phyloP scores from a whole-genome alignment of 2,797 vertebrate species.

The Peromyscus attwateri region DNA sequence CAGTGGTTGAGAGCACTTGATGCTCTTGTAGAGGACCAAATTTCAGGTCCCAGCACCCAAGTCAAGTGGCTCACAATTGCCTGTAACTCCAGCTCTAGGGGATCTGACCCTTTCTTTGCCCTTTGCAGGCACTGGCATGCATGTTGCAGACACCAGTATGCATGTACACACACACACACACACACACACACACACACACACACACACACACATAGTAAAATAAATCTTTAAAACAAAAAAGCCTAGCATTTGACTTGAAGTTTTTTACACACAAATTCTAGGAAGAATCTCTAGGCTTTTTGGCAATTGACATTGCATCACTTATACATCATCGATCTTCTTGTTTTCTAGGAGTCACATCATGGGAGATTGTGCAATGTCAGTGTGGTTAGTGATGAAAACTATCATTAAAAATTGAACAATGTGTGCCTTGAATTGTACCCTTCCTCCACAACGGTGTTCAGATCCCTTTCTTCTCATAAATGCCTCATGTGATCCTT shows the following conservation, averaged over 20 bases:
- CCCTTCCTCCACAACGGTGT: not conserved
- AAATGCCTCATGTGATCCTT: conserved; percentile 6
- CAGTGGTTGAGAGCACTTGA: not conserved
- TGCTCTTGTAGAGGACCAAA: not conserved
- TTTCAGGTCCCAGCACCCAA: not conserved
- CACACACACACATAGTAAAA: not conserved
- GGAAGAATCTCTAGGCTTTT: not conserved
- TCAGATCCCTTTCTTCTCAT: not conserved
- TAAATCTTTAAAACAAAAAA: not conserved
- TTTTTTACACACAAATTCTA: not conserved
- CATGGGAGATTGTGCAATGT: not conserved
- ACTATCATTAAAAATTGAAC: not conserved
- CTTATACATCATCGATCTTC: not conserved
- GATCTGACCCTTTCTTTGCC: not conserved
- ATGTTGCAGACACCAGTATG: not conserved
- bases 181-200: no score
- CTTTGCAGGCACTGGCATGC: not conserved
- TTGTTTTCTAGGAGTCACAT: conserved; percentile 4
- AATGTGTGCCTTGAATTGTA: not conserved
- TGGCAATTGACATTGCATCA: not conserved
- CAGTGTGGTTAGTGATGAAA: not conserved
- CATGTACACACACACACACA: not conserved
- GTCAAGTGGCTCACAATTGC: not conserved
- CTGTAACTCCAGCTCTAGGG: not conserved
- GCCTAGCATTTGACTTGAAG: not conserved